A percentile compares a stretch with the other conserved stretches of the same genome.
Conservation (phyloP, 2,888 invertebrate species). For the Calliphora vomitoria region DNA sequence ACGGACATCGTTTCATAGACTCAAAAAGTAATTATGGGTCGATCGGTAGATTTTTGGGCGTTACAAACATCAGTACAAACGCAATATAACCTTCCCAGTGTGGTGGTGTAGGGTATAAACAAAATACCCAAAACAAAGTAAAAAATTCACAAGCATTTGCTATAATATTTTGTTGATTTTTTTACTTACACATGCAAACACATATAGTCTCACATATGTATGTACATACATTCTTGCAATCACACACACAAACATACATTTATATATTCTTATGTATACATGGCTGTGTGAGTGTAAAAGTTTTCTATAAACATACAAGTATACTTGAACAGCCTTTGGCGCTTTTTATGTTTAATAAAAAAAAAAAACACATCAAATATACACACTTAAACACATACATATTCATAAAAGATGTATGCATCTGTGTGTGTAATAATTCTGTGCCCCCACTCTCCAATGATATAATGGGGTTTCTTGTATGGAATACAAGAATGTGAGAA, state of each 20-base stretch:
- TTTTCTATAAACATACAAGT: constrained; percentile 25
- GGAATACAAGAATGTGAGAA: not conserved
- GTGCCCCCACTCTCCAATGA: constrained; percentile 19
- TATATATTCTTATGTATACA: not conserved
- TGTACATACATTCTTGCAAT: not conserved
- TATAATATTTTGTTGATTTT: constrained; percentile 55
- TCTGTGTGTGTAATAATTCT: not conserved
- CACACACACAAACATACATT: not conserved
- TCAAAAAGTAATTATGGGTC: too few species aligned
- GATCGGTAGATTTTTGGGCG: not conserved
- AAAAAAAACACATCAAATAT: constrained; percentile 33
- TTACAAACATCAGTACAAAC: too few species aligned
- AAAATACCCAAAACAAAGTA: not conserved
- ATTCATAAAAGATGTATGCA: not conserved
- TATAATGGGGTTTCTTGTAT: constrained; percentile 5
- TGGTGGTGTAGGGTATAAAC: too few species aligned
- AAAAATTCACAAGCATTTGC: constrained; percentile 51
- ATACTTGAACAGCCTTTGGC: constrained; percentile 59
- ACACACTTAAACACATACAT: not conserved
- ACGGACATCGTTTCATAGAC: too few species aligned
- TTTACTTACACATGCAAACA: constrained; percentile 19
- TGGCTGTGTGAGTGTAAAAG: not conserved
- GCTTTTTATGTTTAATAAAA: constrained; percentile 51
- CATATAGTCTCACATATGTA: not conserved
- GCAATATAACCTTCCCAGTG: too few species aligned